Percentiles rank a stretch among this genome's conserved stretches.
Conservation (phyloP, 2,888 invertebrate genomes). For the Tinea trinotella region DNA sequence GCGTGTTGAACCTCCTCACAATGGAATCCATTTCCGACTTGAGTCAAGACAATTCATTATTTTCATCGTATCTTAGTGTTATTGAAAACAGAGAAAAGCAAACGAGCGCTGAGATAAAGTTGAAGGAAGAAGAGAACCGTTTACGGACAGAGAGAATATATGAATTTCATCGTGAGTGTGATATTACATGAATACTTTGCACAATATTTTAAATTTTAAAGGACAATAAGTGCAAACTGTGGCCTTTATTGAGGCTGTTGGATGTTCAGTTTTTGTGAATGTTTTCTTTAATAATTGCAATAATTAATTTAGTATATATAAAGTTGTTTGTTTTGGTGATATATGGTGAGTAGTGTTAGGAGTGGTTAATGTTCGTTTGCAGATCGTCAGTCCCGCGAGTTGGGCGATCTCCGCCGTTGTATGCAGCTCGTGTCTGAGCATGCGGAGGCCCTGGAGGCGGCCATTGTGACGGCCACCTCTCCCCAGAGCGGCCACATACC, state of each 20-base stretch:
- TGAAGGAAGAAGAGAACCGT: constrained; percentile 58
- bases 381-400: constrained; percentile 61
- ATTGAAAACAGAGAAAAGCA: constrained; percentile 53
- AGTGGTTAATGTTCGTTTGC: too few species aligned
- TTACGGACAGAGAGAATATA: constrained; percentile 59
- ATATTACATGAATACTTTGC: too few species aligned
- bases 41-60: constrained; percentile 55
- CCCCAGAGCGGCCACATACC: constrained; percentile 39
- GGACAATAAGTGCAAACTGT: too few species aligned
- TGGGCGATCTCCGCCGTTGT: constrained; percentile 59
- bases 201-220: too few species aligned
- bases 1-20: too few species aligned
- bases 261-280: too few species aligned
- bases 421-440: constrained; percentile 63
- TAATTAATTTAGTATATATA: too few species aligned
- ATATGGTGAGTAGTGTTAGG: too few species aligned
- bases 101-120: constrained; percentile 47
- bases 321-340: too few species aligned
- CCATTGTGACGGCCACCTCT: constrained; percentile 42
- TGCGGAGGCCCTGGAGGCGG: constrained; percentile 59
- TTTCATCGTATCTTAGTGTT: constrained; percentile 57
- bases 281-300: too few species aligned
- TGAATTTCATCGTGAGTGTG: constrained; percentile 59
- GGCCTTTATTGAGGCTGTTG: too few species aligned
- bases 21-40: constrained; percentile 61